Percentiles rank a stretch among this genome's conserved stretches.
These are phyloP conservation scores for Cyprinodon tularosa DNA, from an alignment of 2,113 vertebrate genomes.

Conservation along the genomic window DNA sequence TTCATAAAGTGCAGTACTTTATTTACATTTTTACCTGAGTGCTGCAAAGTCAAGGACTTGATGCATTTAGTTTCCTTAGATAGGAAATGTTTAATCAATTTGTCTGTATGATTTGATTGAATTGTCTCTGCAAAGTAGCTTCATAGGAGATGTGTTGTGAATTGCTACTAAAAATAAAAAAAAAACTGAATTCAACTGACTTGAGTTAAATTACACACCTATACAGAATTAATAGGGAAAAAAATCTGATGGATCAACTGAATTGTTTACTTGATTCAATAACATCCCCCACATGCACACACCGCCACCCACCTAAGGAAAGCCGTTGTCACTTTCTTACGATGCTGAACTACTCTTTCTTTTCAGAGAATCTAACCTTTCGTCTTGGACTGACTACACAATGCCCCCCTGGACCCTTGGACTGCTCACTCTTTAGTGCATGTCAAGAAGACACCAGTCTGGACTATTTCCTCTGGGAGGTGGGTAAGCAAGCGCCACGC, in stretches of 20 bases:
- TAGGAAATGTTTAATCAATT: no score
- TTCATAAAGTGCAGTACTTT: no score
- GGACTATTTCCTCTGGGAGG: conserved; percentile 81
- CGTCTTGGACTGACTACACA: conserved; percentile 81
- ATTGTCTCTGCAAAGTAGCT: no score
- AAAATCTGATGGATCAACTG: conserved; percentile 48
- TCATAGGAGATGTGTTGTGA: no score
- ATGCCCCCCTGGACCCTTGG: conserved; percentile 83
- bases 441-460: conserved; percentile 82
- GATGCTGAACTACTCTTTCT: conserved; percentile 74
- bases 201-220: not conserved
- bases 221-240: conserved; percentile 34
- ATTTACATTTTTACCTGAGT: no score
- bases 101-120: no score
- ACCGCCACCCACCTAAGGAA: conserved; percentile 38
- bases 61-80: no score
- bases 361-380: conserved; percentile 79
- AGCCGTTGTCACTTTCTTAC: conserved; percentile 76
- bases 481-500: conserved; percentile 81
- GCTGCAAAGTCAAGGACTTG: no score
- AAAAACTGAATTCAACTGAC: no score
- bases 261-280: conserved; percentile 76
- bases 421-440: conserved; percentile 91
- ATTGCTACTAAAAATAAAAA: no score
- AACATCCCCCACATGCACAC: conserved; percentile 34